phyloP scores from a whole-genome alignment of 2,797 vertebrate species.

The Sebastiscus tertius region DNA sequence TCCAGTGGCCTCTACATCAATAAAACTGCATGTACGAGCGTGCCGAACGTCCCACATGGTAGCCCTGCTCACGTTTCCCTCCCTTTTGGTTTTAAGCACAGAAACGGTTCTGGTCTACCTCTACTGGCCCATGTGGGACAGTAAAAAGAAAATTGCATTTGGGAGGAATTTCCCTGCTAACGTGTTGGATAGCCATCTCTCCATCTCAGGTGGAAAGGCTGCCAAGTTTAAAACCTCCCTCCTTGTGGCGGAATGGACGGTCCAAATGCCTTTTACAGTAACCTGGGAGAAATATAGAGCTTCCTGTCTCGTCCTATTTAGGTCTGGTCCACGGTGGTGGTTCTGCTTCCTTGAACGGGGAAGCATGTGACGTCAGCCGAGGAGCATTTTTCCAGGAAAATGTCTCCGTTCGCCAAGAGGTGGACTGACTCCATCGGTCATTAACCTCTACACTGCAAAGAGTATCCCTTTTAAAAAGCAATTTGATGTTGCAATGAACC shows the following conservation, averaged over 20 bases:
- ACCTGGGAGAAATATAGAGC: not conserved
- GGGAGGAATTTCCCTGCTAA: constrained; percentile 49
- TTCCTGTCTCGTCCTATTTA: constrained; percentile 20
- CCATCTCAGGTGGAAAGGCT: constrained; percentile 24
- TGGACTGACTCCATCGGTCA: constrained; percentile 29
- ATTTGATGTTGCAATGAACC: not conserved
- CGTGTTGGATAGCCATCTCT: constrained; percentile 31
- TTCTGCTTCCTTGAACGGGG: not conserved
- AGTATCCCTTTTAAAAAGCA: not conserved
- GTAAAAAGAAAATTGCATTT: constrained; percentile 50
- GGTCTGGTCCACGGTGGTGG: not conserved
- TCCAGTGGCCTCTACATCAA: not conserved
- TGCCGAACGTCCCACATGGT: constrained; percentile 29
- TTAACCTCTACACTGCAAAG: not conserved
- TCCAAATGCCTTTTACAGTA: not conserved
- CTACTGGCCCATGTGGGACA: constrained; percentile 38
- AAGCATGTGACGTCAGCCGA: constrained; percentile 8
- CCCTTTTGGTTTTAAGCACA: constrained; percentile 10
- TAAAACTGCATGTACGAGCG: constrained; percentile 46
- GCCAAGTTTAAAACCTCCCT: constrained; percentile 38
- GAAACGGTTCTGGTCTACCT: constrained; percentile 7
- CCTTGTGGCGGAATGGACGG: not conserved
- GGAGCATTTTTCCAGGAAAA: constrained; percentile 40
- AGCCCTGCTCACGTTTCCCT: constrained; percentile 13
- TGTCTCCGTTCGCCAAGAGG: constrained; percentile 10